Percentiles rank a stretch among this genome's conserved stretches.
Conservation (phyloP, 2,797 vertebrate genomes). For the Takifugu rubripes region DNA sequence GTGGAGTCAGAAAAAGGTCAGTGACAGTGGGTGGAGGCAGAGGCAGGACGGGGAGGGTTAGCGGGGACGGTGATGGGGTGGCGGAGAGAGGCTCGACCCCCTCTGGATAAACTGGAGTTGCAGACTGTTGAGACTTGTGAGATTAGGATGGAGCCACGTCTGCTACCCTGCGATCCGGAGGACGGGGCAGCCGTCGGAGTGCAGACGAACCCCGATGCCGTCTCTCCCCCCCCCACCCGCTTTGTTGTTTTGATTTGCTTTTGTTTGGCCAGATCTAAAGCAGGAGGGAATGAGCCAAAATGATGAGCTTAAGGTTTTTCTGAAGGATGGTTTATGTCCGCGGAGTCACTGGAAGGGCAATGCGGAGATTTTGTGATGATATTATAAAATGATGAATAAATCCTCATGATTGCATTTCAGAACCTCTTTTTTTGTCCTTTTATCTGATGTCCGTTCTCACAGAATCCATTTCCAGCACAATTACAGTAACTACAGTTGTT, state of each 20-base stretch:
- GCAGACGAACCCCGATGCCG: constrained; percentile 47
- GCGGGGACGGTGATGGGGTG: constrained; percentile 43
- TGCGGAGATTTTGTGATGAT: constrained; percentile 69
- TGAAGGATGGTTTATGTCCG: constrained; percentile 71
- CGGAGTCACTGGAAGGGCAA: constrained; percentile 75
- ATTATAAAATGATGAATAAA: constrained; percentile 51
- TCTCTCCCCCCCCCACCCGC: constrained; percentile 2
- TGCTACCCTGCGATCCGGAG: constrained; percentile 61
- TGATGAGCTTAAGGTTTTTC: constrained; percentile 55
- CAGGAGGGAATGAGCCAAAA: constrained; percentile 41
- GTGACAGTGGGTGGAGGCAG: constrained; percentile 45
- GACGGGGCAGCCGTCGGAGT: constrained; percentile 36
- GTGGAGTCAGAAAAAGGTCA: constrained; percentile 65
- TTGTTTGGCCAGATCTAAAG: constrained; percentile 68
- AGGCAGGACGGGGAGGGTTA: constrained; percentile 42
- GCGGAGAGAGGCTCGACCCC: constrained; percentile 46
- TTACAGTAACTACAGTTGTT: constrained; percentile 21
- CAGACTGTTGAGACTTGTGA: constrained; percentile 68
- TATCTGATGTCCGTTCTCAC: constrained; percentile 41
- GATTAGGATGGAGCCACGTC: constrained; percentile 70
- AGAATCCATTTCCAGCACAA: constrained; percentile 36
- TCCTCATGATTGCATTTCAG: constrained; percentile 49
- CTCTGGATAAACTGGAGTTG: constrained; percentile 71
- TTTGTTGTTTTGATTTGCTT: constrained; percentile 54
- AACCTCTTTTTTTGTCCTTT: constrained; percentile 18